These are phyloP conservation scores for Oscheius sp. DNA, from an alignment of 2,888 invertebrate genomes.

Conservation along the genomic window DNA sequence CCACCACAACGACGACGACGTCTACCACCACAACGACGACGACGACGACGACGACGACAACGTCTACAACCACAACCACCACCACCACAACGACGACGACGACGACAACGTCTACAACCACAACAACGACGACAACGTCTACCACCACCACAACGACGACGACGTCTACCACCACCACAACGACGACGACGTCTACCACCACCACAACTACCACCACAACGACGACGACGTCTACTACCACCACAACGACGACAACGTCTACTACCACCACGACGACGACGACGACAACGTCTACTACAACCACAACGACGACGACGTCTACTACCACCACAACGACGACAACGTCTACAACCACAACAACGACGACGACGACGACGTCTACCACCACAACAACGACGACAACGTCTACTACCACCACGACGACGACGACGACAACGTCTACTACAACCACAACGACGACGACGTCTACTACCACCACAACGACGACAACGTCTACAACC, in stretches of 20 bases:
- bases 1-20: neutral
- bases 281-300: neutral
- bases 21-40: neutral
- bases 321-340: neutral
- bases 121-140: neutral
- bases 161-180: neutral
- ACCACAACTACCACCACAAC: neutral
- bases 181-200: neutral
- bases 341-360: neutral
- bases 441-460: neutral
- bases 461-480: neutral
- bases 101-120: neutral
- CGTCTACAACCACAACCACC: neutral
- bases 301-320: neutral
- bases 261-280: neutral
- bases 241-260: neutral
- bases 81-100: neutral
- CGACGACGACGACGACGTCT: neutral
- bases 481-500: neutral
- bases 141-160: neutral
- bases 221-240: neutral
- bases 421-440: neutral
- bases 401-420: neutral
- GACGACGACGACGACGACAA: neutral
- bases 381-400: neutral